Percentiles rank a stretch among this genome's conserved stretches.
Evolutionary conservation across 2,113 vertebrate genomes (phyloP).

Genomic region (Cricetomys ansorgei): DNA sequence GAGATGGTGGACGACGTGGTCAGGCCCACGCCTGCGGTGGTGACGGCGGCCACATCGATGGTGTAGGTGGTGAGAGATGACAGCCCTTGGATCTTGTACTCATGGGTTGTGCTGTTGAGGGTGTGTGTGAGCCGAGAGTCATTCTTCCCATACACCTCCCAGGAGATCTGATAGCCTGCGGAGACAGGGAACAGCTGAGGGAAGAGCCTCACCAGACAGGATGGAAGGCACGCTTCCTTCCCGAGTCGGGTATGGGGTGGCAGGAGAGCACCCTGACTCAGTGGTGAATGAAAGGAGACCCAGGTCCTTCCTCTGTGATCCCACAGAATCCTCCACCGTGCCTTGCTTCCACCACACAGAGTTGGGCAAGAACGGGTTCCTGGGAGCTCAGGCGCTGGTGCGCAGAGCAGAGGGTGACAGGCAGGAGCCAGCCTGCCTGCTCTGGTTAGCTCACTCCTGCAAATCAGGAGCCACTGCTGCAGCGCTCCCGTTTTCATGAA

Average conservation of each 20-base stretch:
- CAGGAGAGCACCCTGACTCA: accelerated
- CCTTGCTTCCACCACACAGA: not conserved
- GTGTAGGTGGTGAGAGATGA: constrained; percentile 94
- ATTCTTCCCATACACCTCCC: constrained; percentile 92
- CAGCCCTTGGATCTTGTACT: constrained; percentile 93
- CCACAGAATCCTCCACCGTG: not conserved
- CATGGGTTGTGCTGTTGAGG: constrained; percentile 91
- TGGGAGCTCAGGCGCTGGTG: accelerated
- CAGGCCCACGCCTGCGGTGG: constrained; percentile 89
- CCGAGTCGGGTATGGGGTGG: accelerated
- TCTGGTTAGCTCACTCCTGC: too few relatives aligned
- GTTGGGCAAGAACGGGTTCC: not conserved
- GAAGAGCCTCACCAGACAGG: accelerated
- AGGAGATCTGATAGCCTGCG: constrained; percentile 94
- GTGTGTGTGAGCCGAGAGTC: constrained; percentile 87
- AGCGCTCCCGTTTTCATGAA: not conserved
- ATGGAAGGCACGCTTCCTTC: accelerated
- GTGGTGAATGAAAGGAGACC: not conserved
- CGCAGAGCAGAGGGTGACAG: not conserved
- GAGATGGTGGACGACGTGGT: constrained; percentile 94
- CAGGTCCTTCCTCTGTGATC: not conserved
- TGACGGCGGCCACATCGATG: constrained; percentile 93
- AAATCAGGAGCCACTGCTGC: not conserved
- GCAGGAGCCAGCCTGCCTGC: accelerated
- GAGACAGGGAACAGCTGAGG: not conserved